Evolutionary conservation across 2,797 vertebrate genomes (phyloP).

Genomic region (Smutsia gigantea): DNA sequence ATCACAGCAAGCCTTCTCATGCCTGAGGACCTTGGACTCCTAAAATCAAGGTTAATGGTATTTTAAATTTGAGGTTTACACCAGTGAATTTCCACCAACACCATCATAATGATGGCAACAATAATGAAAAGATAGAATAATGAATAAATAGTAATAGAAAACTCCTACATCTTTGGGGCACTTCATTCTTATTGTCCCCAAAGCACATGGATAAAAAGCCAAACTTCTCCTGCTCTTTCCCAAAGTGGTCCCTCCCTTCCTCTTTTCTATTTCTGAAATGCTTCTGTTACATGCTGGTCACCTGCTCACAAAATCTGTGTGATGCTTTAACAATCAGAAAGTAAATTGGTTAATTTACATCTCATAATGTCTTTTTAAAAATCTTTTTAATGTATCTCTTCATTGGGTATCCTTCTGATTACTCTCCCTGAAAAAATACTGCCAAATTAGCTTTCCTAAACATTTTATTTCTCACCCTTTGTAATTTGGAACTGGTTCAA

Average conservation of each 20-base stretch:
- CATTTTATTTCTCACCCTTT: not conserved
- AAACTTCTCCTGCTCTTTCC: not conserved
- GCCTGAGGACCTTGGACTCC: not conserved
- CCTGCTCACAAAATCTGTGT: not conserved
- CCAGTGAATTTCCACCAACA: not conserved
- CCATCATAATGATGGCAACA: not conserved
- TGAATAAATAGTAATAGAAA: not conserved
- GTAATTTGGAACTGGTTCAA: not conserved
- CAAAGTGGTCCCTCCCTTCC: not conserved
- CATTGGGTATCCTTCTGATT: slow-evolving; percentile 25
- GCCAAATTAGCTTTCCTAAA: slow-evolving; percentile 6
- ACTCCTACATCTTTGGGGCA: not conserved
- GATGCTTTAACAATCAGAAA: not conserved
- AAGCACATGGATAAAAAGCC: not conserved
- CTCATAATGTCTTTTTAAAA: slow-evolving; percentile 22
- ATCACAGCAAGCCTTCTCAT: not conserved
- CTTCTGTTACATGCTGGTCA: not conserved
- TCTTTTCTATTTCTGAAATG: not conserved
- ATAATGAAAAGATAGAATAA: not conserved
- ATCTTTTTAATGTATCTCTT: slow-evolving; percentile 6
- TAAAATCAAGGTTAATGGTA: not conserved
- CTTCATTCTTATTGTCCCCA: not conserved
- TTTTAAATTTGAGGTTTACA: not conserved
- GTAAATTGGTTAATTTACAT: slow-evolving; percentile 47
- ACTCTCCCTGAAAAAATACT: slow-evolving; percentile 12